phyloP scores from a whole-genome alignment of 2,888 invertebrate genomes.

The Polydrusus tereticollis region DNA sequence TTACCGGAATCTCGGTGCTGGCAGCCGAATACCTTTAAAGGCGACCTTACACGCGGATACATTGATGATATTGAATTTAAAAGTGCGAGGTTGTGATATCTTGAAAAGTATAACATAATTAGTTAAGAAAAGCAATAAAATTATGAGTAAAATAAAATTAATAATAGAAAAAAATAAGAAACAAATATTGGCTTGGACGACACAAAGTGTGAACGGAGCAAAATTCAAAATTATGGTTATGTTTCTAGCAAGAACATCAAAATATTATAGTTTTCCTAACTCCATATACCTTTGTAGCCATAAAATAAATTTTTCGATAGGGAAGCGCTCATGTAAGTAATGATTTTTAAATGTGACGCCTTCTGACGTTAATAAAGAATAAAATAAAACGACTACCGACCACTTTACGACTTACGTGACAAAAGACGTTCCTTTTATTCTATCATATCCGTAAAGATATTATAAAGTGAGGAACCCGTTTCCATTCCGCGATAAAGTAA shows the following conservation, averaged over 20 bases:
- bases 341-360: neutral
- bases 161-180: too few relatives aligned
- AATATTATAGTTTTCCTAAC: neutral
- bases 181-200: too few relatives aligned
- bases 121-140: too few relatives aligned
- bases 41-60: too few relatives aligned
- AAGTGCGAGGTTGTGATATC: too few relatives aligned
- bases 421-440: slow-evolving; percentile 52
- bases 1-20: too few relatives aligned
- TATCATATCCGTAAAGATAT: slow-evolving; percentile 52
- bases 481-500: slow-evolving; percentile 45
- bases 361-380: neutral
- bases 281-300: neutral
- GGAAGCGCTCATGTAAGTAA: neutral
- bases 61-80: too few relatives aligned
- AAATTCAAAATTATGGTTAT: neutral
- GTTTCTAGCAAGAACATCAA: neutral
- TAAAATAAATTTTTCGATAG: neutral
- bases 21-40: too few relatives aligned
- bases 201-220: too few relatives aligned
- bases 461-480: slow-evolving; percentile 47
- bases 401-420: slow-evolving; percentile 54
- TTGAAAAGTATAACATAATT: too few relatives aligned
- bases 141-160: too few relatives aligned
- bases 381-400: slow-evolving; percentile 27